Conservation (phyloP, 2,888 invertebrate species). For the Caenorhabditis zanzibari region DNA sequence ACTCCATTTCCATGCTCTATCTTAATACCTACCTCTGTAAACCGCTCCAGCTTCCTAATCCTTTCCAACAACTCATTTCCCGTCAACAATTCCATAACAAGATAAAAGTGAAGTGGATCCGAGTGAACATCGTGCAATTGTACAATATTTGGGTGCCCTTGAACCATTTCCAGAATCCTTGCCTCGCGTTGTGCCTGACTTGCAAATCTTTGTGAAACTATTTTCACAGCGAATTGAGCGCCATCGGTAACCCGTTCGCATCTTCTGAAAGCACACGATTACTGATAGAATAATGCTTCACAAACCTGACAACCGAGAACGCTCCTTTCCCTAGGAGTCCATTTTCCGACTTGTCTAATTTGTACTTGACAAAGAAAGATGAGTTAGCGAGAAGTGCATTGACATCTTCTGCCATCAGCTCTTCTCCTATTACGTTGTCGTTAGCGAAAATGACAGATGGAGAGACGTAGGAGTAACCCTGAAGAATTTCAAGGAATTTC, state of each 20-base stretch:
- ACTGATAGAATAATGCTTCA: background rate
- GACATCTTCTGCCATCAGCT: slow-evolving; percentile 84
- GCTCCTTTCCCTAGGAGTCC: slow-evolving; percentile 92
- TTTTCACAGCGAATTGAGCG: slow-evolving; percentile 92
- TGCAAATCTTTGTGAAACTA: slow-evolving; percentile 87
- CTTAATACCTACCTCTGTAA: slow-evolving; percentile 87
- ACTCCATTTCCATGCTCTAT: background rate
- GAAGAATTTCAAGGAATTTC: background rate
- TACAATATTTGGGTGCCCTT: slow-evolving; percentile 90
- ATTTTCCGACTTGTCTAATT: slow-evolving; percentile 87
- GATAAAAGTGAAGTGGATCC: slow-evolving; percentile 89
- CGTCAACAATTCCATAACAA: slow-evolving; percentile 91
- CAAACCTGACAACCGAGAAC: slow-evolving; percentile 89
- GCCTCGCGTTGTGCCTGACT: slow-evolving; percentile 88
- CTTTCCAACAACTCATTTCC: slow-evolving; percentile 70
- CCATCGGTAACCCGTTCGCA: slow-evolving; percentile 89
- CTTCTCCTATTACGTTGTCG: slow-evolving; percentile 89
- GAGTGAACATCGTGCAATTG: slow-evolving; percentile 90
- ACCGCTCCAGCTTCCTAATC: slow-evolving; percentile 87
- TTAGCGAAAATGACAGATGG: slow-evolving; percentile 91
- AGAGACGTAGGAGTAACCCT: slow-evolving; percentile 96
- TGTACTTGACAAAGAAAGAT: slow-evolving; percentile 91
- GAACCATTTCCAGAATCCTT: slow-evolving; percentile 89
- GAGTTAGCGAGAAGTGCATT: slow-evolving; percentile 87
- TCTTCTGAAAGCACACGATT: slow-evolving; percentile 85